Conservation (phyloP, 2,888 invertebrate genomes). For the Endomychus coccineus region DNA sequence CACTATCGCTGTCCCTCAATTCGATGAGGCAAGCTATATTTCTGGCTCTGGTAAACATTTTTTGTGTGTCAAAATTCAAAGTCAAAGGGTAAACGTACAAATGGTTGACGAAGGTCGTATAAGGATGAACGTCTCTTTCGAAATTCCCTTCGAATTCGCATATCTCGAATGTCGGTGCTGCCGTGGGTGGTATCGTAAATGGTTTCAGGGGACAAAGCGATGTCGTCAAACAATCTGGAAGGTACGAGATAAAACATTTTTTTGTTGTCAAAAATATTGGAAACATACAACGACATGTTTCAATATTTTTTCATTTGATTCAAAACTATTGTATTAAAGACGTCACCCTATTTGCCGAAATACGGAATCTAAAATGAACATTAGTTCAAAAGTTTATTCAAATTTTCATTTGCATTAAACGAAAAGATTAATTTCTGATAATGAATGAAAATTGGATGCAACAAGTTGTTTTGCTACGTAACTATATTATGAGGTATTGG, state of each 20-base stretch:
- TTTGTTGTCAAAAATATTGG: conserved; percentile 12
- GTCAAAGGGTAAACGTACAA: conserved; percentile 85
- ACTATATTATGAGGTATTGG: too few species aligned
- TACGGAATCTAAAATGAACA: neutral
- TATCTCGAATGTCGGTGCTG: conserved; percentile 73
- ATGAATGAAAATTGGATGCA: too few species aligned
- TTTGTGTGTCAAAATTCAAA: conserved; percentile 85
- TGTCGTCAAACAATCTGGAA: conserved; percentile 74
- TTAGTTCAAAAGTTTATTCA: too few species aligned
- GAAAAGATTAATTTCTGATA: too few species aligned
- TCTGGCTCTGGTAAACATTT: conserved; percentile 83
- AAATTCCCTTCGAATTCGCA: conserved; percentile 69
- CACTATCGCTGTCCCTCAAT: conserved; percentile 73
- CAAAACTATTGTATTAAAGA: too few species aligned
- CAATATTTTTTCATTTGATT: too few species aligned
- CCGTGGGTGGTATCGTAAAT: conserved; percentile 71
- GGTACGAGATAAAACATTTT: conserved; percentile 3
- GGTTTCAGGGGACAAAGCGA: conserved; percentile 78
- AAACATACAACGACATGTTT: conserved; percentile 9
- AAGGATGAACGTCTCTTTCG: conserved; percentile 68
- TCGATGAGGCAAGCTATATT: conserved; percentile 91
- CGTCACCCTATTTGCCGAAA: conserved; percentile 4
- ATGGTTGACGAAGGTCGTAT: conserved; percentile 79
- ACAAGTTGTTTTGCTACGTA: too few species aligned
- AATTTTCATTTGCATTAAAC: too few species aligned